Base-by-base conservation (phyloP, 1,140 invertebrate species). In the Coboldia fuscipes region DNA sequence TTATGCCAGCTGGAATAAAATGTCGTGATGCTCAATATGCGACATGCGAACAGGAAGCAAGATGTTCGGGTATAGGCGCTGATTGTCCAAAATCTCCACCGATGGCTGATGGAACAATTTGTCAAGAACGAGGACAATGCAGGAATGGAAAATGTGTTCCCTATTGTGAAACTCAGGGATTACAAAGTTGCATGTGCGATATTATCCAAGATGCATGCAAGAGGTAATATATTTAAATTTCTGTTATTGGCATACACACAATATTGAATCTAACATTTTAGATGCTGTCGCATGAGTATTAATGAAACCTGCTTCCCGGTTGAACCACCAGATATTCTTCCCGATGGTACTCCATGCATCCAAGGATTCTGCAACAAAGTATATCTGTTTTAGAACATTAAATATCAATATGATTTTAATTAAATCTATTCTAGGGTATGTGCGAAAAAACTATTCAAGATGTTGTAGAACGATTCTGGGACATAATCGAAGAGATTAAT, bases 321-420 rank as follows among this genome's bases (percentile, higher is more conserved):
- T 23, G 81, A 83, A 37, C 83, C 81, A 17, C 70, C 71, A 35
- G 81, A 88, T 54, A 79, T 82, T 39, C 61, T 94, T 32, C 79
- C 84, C 0, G 83, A 94, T 61, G 89, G 89, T 2, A 89, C 86
- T 3, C 88, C 89, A 2, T 96, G 90, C 51, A 84, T 92, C 47
- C 84, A 90, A 63, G 89, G 90, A 26, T 92, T 90, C 54, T 94
- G 89, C 52, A 88, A 89, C 54, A 79, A 83, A 60, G 82, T 85
- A 61, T 24, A 24, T n/a, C 7, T 24, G 7, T 7, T 24, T 24
- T n/a, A 7, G 23, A 7, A n/a, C 7, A 24, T 24, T 8, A 24
- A 24, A n/a, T 7, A 24, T 24, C 23, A n/a, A n/a, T 24, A 24
- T 8, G n/a, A 7, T 24, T 24, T n/a, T 8, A 24, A 7, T 7